phyloP scores from a whole-genome alignment of 2,113 vertebrate species.

The Cheilinus undulatus region DNA sequence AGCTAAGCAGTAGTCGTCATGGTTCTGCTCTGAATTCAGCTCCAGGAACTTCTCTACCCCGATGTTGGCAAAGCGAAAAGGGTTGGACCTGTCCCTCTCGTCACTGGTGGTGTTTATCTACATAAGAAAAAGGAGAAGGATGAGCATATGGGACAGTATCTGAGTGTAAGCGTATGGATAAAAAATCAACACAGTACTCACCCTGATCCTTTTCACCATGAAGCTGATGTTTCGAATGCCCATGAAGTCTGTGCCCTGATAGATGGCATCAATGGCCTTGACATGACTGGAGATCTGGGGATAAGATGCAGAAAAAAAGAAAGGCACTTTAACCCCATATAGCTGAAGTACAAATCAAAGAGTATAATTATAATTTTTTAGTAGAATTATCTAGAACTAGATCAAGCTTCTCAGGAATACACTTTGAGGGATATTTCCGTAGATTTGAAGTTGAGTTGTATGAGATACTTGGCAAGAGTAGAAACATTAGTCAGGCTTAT shows the following conservation, averaged over 20 bases:
- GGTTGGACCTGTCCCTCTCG: constrained; percentile 92
- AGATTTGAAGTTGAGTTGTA: too few species aligned
- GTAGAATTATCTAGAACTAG: too few species aligned
- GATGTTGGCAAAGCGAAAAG: constrained; percentile 98
- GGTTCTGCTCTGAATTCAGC: constrained; percentile 98
- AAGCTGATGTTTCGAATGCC: constrained; percentile 99
- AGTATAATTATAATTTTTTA: too few species aligned
- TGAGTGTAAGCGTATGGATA: too few species aligned
- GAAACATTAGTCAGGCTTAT: too few species aligned
- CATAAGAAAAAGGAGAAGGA: not conserved
- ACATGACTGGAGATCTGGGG: constrained; percentile 97
- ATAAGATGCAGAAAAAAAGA: not conserved
- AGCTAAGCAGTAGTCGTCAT: constrained; percentile 98
- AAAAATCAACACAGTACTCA: constrained; percentile 31
- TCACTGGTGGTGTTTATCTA: constrained; percentile 96
- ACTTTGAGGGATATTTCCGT: too few species aligned
- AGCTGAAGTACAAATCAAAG: not conserved
- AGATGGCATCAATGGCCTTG: constrained; percentile 98
- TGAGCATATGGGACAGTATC: constrained; percentile 12
- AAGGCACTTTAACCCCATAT: not conserved
- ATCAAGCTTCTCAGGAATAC: too few species aligned
- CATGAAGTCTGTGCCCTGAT: constrained; percentile 97
- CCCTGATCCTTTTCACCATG: constrained; percentile 99
- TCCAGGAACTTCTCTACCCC: constrained; percentile 99
- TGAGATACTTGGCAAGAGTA: too few species aligned